Evolutionary conservation across 2,888 invertebrate genomes (phyloP), one percentile per base, ranked within the genome.

Genomic region (Caenorhabditis virilis): DNA sequence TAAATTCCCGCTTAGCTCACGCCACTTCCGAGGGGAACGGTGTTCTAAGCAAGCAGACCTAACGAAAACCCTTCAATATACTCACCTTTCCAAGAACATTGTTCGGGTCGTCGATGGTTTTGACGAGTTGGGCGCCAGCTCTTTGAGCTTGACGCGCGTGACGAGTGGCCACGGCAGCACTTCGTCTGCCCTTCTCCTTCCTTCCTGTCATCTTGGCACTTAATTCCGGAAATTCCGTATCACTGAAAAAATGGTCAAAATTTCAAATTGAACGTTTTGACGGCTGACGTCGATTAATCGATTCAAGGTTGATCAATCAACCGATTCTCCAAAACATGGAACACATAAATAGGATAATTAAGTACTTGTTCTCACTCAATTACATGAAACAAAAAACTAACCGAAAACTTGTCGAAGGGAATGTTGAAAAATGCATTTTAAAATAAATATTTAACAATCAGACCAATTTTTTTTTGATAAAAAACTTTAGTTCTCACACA

Each of bases 161-260:
- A 39, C 57, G 53, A 33, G 57, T 39, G 41, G 72, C 69, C 54
- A 53, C 63, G 53, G 55, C 61, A 56, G 55, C 61, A 69, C 60
- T 68, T 36, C 72, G 64, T 59, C 69, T 62, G 38, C 67, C 71
- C 64, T 71, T 72, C 58, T 69, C 73, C 68, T 60, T 63, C 49
- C 67, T 63, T 59, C 69, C 72, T 57, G 65, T 63, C 51, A 67
- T 59, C 59, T 76, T 76, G 43, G 57, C 41, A 47, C 63, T 62
- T 64, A 76, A 49, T 48, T 69, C 62, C 50, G 77, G 77, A 62
- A 72, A 77, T 25, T 77, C 77, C 55, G 66, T 57, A 46, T 77
- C 77, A 56, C 77, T 77, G 72, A 57, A 77, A 74, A 51, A 42
- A 42, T 13, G 23, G n/a, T n/a, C n/a, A n/a, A n/a, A n/a, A n/a